Conservation (phyloP, 2,113 vertebrate genomes). For the Erpornis zantholeuca region DNA sequence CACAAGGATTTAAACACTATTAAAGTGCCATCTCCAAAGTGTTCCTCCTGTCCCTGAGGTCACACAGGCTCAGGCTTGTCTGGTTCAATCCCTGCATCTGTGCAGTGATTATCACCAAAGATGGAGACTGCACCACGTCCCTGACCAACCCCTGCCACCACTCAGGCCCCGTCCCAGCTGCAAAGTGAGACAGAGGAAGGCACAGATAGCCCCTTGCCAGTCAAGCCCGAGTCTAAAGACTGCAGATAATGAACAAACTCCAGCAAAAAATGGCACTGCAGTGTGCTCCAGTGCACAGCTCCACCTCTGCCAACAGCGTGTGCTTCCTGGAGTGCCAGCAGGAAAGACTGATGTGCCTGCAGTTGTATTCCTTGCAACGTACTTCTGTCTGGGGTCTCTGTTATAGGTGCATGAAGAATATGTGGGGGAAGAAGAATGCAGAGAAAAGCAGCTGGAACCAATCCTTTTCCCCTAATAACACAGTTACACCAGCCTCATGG, state of each 20-base stretch:
- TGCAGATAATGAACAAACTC: neutral
- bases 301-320: accelerated
- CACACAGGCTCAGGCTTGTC: neutral
- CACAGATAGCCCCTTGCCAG: accelerated
- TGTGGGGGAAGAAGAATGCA: accelerated
- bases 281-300: neutral
- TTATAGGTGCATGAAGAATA: accelerated
- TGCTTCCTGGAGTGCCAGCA: neutral
- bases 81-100: neutral
- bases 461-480: neutral
- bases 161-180: accelerated
- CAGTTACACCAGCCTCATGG: neutral
- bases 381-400: accelerated
- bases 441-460: neutral
- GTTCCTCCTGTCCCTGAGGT: neutral
- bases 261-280: neutral
- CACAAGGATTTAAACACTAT: neutral
- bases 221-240: accelerated
- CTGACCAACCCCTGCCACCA: neutral
- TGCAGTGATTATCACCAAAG: neutral
- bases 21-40: neutral
- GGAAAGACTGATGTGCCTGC: neutral
- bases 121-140: neutral
- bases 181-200: neutral
- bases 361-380: neutral